Percentiles rank a stretch among this genome's conserved stretches.
These are phyloP conservation scores for Acrocephalus kingi DNA, from an alignment of 2,113 vertebrate genomes.

Conservation along the genomic window DNA sequence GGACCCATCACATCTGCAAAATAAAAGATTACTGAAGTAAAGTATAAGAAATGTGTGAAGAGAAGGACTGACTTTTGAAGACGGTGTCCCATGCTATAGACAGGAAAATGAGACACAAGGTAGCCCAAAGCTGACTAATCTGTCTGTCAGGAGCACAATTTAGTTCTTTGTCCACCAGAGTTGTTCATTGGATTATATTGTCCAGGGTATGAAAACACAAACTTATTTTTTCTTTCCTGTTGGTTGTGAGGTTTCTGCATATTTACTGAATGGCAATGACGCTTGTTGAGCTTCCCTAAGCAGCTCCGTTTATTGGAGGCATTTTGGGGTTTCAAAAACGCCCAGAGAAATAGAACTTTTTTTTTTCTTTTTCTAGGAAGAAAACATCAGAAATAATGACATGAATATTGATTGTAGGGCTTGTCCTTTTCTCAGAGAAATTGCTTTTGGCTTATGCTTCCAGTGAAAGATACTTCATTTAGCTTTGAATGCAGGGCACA, in stretches of 20 bases:
- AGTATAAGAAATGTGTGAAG: background rate
- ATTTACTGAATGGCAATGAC: background rate
- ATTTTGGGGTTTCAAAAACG: background rate
- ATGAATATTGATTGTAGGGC: background rate
- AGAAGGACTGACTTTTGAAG: background rate
- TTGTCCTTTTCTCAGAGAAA: background rate
- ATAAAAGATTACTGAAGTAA: background rate
- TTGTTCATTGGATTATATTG: background rate
- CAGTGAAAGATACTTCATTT: background rate
- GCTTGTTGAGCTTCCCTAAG: background rate
- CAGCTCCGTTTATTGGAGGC: background rate
- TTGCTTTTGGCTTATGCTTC: background rate
- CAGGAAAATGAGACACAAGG: background rate
- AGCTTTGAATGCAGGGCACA: background rate
- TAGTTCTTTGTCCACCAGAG: background rate
- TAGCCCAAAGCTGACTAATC: background rate
- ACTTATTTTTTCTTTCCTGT: background rate
- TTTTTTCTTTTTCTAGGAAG: background rate
- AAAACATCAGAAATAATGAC: background rate
- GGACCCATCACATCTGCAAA: background rate
- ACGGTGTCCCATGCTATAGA: background rate
- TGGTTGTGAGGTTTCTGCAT: background rate
- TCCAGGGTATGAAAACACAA: background rate
- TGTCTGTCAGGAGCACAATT: background rate
- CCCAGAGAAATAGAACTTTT: background rate